Percentiles rank a stretch among this genome's conserved stretches.
Evolutionary conservation across 2,113 vertebrate genomes (phyloP).

Genomic region (Garra rufa): DNA sequence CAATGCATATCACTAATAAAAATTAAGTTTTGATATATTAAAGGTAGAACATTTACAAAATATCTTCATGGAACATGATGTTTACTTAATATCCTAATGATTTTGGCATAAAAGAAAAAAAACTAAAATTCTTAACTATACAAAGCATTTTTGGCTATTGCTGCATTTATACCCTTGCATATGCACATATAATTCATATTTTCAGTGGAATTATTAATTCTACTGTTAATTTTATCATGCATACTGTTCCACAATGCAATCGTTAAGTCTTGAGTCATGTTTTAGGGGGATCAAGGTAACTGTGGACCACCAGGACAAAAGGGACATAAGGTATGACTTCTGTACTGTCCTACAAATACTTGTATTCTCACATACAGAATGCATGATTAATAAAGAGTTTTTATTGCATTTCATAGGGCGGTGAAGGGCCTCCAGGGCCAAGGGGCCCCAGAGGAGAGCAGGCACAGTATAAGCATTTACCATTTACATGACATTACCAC

Average conservation of each 20-base stretch:
- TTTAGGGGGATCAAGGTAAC: conserved; percentile 83
- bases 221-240: neutral
- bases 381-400: conserved; percentile 9
- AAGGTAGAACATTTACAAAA: no score
- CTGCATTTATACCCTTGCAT: no score
- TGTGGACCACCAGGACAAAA: conserved; percentile 85
- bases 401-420: conserved; percentile 67
- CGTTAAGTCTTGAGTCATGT: conserved; percentile 50
- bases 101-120: no score
- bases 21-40: no score
- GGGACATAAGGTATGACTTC: conserved; percentile 79
- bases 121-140: no score
- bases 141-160: no score
- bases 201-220: neutral
- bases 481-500: conserved; percentile 17
- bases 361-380: neutral
- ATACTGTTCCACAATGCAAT: conserved; percentile 2
- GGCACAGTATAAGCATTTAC: conserved; percentile 66
- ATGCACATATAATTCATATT: neutral
- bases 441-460: conserved; percentile 79
- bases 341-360: conserved; percentile 28
- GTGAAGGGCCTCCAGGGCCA: conserved; percentile 72
- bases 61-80: no score
- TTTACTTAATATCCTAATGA: no score
- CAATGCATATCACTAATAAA: no score